A percentile compares a stretch with the other conserved stretches of the same genome.
These are phyloP conservation scores for Lysandra bellargus DNA, from an alignment of 2,888 invertebrate species.

Conservation along the genomic window DNA sequence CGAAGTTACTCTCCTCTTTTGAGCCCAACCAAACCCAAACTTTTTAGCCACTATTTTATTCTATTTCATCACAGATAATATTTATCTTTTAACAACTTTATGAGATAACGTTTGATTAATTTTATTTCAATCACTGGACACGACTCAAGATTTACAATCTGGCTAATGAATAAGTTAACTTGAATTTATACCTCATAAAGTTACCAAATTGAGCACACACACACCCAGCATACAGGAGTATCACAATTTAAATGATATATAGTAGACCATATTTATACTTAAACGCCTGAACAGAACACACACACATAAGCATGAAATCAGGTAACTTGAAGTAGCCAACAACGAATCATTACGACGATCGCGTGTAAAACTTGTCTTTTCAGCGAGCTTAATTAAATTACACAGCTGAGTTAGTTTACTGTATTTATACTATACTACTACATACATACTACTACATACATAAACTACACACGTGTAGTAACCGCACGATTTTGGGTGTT, in stretches of 20 bases:
- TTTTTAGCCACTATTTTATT: background rate
- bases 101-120: constrained; percentile 1
- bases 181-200: constrained; percentile 4
- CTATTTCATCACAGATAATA: background rate
- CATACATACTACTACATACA: background rate
- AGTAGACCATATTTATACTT: background rate
- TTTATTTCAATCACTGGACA: constrained; percentile 6
- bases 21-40: background rate
- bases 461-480: constrained; percentile 51
- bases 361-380: background rate
- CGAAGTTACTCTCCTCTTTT: background rate
- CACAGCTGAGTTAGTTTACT: background rate
- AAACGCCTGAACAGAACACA: background rate
- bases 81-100: background rate
- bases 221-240: background rate
- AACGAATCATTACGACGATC: background rate
- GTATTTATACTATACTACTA: background rate
- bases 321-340: background rate
- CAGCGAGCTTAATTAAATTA: background rate
- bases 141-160: background rate
- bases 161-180: background rate
- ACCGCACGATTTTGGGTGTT: constrained; percentile 76
- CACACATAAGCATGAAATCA: background rate
- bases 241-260: background rate
- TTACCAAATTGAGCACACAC: background rate